A percentile compares a stretch with the other conserved stretches of the same genome.
phyloP scores from a whole-genome alignment of 2,797 vertebrate species.

The Austrolebias charrua region DNA sequence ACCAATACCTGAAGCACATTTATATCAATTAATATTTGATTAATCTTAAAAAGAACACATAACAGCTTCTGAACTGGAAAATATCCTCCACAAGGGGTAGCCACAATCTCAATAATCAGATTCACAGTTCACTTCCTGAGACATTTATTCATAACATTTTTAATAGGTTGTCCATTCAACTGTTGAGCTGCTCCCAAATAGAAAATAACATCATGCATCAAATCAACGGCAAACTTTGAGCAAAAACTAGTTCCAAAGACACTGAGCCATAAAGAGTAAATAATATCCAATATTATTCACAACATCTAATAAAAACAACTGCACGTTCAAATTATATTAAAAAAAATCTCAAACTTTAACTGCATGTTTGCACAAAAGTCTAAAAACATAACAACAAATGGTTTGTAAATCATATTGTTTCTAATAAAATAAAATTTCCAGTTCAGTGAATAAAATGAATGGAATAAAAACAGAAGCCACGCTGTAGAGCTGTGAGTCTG shows the following conservation, averaged over 20 bases:
- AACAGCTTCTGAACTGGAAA: constrained; percentile 16
- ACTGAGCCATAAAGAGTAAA: constrained; percentile 9
- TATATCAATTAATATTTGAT: background rate
- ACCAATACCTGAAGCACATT: too few relatives aligned
- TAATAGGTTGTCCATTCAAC: constrained; percentile 52
- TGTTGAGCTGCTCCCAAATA: constrained; percentile 23
- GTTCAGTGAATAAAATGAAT: constrained; percentile 10
- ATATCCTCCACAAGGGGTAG: constrained; percentile 70
- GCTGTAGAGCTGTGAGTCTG: background rate
- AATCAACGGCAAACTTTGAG: constrained; percentile 27
- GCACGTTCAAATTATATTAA: constrained; percentile 32
- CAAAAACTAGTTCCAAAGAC: constrained; percentile 15
- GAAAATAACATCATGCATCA: constrained; percentile 31
- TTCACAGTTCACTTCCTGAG: constrained; percentile 66
- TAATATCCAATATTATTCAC: constrained; percentile 19
- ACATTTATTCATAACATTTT: constrained; percentile 75
- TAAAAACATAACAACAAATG: constrained; percentile 18
- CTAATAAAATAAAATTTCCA: constrained; percentile 8
- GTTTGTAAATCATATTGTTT: constrained; percentile 9
- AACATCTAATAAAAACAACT: constrained; percentile 26
- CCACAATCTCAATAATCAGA: constrained; percentile 67
- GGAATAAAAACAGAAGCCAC: constrained; percentile 11
- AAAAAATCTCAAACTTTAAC: constrained; percentile 32
- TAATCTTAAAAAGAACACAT: constrained; percentile 1
- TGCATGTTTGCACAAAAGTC: constrained; percentile 46